These are phyloP conservation scores for Noctilio leporinus DNA, from an alignment of 2,113 vertebrate species.

Conservation along the genomic window DNA sequence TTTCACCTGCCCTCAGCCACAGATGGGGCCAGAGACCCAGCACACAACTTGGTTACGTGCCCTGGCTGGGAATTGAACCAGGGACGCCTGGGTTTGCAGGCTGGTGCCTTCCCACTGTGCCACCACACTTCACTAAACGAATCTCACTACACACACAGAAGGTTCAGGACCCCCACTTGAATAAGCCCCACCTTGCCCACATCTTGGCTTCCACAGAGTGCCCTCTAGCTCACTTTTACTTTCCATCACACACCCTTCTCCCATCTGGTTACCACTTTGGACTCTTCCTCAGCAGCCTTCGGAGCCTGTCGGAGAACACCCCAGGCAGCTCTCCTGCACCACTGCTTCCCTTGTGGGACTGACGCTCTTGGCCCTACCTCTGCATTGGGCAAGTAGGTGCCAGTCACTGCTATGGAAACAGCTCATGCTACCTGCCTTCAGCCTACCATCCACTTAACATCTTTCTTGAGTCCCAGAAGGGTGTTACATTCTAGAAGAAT, in stretches of 20 bases:
- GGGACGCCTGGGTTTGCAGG: too few species aligned
- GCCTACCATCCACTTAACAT: not conserved
- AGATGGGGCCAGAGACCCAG: too few species aligned
- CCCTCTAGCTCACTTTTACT: not conserved
- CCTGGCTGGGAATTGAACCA: too few species aligned
- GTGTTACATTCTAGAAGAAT: not conserved
- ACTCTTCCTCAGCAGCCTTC: not conserved
- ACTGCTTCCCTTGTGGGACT: not conserved
- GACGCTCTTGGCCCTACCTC: not conserved
- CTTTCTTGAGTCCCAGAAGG: not conserved
- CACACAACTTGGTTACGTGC: too few species aligned
- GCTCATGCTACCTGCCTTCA: not conserved
- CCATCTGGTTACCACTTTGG: not conserved
- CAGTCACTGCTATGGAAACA: too few species aligned
- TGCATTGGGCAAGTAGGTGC: not conserved
- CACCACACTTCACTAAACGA: not conserved
- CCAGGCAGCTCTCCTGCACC: not conserved
- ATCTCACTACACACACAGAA: not conserved
- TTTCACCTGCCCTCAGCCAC: too few species aligned
- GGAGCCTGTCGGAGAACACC: not conserved
- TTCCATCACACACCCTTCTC: not conserved
- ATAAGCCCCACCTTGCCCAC: not conserved
- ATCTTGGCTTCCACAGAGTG: not conserved
- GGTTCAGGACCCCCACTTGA: not conserved
- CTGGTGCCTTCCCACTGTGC: too few species aligned